Conservation (phyloP, 2,113 vertebrate species). For the Tringa solitaria region DNA sequence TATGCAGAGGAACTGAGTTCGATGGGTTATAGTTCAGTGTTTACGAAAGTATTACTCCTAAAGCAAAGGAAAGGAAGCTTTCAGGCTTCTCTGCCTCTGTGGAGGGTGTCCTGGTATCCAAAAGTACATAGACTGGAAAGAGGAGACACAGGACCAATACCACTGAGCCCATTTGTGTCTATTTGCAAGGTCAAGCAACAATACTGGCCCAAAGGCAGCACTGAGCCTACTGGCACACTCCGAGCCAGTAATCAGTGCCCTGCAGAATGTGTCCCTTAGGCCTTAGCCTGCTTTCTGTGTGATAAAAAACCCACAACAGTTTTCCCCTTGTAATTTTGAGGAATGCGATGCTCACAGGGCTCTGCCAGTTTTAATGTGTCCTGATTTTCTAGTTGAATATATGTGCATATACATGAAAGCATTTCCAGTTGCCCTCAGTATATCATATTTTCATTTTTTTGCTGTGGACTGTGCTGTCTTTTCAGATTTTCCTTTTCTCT, state of each 20-base stretch:
- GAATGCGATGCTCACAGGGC: background rate
- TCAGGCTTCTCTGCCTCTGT: background rate
- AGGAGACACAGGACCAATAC: background rate
- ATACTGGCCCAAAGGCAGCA: background rate
- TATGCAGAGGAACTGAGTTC: background rate
- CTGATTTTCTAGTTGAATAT: background rate
- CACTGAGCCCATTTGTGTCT: fast-evolving
- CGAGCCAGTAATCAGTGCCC: background rate
- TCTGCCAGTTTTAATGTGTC: background rate
- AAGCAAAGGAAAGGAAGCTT: background rate
- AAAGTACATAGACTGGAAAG: background rate
- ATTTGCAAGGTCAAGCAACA: background rate
- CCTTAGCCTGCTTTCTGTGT: background rate
- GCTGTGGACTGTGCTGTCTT: background rate
- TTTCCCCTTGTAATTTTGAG: background rate
- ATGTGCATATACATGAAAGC: background rate
- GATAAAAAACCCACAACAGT: background rate
- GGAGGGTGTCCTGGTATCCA: background rate
- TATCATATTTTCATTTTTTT: background rate
- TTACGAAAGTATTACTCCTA: background rate
- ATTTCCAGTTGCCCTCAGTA: background rate
- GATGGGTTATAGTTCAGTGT: background rate
- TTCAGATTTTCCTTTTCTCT: background rate
- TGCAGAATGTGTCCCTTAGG: background rate
- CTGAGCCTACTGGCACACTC: background rate